Base-by-base conservation (phyloP, 2,888 invertebrate genomes). In the Eupithecia tripunctaria region DNA sequence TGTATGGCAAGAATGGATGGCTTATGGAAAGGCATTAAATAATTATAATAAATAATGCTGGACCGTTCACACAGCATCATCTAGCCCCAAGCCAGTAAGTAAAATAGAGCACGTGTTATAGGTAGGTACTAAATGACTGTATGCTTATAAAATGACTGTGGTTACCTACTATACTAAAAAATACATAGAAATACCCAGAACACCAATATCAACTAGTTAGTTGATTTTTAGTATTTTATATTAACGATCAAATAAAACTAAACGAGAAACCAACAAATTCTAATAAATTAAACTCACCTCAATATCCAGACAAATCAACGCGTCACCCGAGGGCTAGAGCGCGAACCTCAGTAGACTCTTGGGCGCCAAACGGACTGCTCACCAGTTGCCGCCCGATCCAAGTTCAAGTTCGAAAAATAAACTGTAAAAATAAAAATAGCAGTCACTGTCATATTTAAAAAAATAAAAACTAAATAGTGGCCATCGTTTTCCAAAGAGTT, bases 321-420 rank as follows among this genome's bases (percentile, higher is more conserved):
- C 41, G 67, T 36, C 59, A 65, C 41, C 64, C 65, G 36, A 64
- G 67, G 56, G 65, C 67, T 71, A 18, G 59, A 60, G 67, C 68
- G 72, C 84, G 81, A 81, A 82, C 79, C 84, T 81, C 88, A 88
- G 88, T 88, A 88, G 87, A 88, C 88, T 82, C 68, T 83, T 78
- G 83, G 88, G 87, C 88, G 88, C 85, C 88, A 84, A 56, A 75
- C 80, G 71, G 85, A 85, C 76, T 84, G 84, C 85, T 88, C 88
- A 88, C 88, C 80, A 87, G 88, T 88, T 88, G 88, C 86, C 77
- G 80, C 79, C 77, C 72, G 29, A 51, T 71, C 73, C 76, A 85
- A 85, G 84, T 86, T 86, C 87, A 85, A 86, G 85, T 85, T 86
- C 84, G 87, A 72, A 83, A 80, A 80, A 80, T 78, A 81, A 78